Evolutionary conservation across 2,888 invertebrate genomes (phyloP), one percentile per base, ranked within the genome.

Genomic region (Nephrotoma guestfalica): DNA sequence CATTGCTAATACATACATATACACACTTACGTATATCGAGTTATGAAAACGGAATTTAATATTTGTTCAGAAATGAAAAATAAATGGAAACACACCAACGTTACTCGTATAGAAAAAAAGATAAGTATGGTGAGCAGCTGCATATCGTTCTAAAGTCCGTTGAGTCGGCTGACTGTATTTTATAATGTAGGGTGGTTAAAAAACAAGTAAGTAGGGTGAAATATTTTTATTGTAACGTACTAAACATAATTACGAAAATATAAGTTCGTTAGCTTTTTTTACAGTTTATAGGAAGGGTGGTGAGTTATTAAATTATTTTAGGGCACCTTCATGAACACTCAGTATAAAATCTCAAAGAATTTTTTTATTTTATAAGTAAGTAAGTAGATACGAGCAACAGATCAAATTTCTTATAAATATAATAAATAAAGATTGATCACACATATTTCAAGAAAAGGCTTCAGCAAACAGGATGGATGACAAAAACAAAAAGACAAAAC

Each of bases 121-220:
- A 71, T 71, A 71, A 71, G 30, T 71, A 71, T 71, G 71, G 71
- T 71, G 41, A 84, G 84, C 84, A 84, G 84, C 84, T 84, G 84
- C 84, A 84, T 71, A 71, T 71, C 30, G 71, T 42, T 84, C 84
- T 84, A 84, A 84, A 84, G 84, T 84, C 84, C 84, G 84, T 84
- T 84, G 84, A 41, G 84, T 41, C 42, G 13, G 9, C 41, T 84
- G 84, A 41, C 84, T 84, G n/a, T 84, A 84, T 84, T 11, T 7
- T 83, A 41, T 84, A 7, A 7, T 84, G 18, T 84, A 71, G 71
- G 71, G 71, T 71, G 71, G 71, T 30, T 71, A 71, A 30, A 30
- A 71, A 51, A 71, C 30, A 18, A 71, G 7, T 71, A 71, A 71
- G 9, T 71, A 71, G 71, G 71, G 71, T 71, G 71, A 30, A 71